Percentiles rank a stretch among this genome's conserved stretches.
Conservation (phyloP, 2,888 invertebrate genomes). For the Meganola albula region DNA sequence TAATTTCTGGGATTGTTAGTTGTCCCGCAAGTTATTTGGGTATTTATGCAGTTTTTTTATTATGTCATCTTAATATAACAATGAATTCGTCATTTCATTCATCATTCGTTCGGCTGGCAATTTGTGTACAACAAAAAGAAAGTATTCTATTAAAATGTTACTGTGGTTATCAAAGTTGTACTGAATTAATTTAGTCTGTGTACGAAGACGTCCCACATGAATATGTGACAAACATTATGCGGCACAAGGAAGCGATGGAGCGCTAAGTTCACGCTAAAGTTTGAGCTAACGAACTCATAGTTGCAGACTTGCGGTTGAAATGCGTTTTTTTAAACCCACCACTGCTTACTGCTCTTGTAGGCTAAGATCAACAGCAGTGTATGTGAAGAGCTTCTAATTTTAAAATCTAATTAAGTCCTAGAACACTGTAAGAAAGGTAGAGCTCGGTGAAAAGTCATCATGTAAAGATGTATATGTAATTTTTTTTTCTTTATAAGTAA, state of each 20-base stretch:
- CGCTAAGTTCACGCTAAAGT: conserved; percentile 16
- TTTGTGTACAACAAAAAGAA: not conserved
- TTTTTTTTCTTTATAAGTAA: too few species aligned
- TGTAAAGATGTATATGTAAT: too few species aligned
- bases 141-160: not conserved
- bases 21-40: too few species aligned
- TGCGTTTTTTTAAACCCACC: too few species aligned
- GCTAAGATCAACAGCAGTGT: too few species aligned
- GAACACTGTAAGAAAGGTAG: too few species aligned
- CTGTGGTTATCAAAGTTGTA: not conserved
- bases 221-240: not conserved
- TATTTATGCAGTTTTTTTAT: too few species aligned
- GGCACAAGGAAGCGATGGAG: conserved; percentile 13
- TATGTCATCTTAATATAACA: not conserved
- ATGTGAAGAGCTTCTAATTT: too few species aligned
- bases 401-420: too few species aligned
- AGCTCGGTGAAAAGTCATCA: too few species aligned
- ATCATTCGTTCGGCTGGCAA: not conserved
- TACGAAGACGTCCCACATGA: not conserved
- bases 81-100: not conserved
- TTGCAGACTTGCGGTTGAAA: conserved; percentile 13
- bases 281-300: conserved; percentile 20
- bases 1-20: too few species aligned
- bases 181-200: not conserved
- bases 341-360: too few species aligned